A percentile compares a stretch with the other conserved stretches of the same genome.
These are phyloP conservation scores for Sternotherus odoratus DNA, from an alignment of 2,797 vertebrate species.

Conservation along the genomic window DNA sequence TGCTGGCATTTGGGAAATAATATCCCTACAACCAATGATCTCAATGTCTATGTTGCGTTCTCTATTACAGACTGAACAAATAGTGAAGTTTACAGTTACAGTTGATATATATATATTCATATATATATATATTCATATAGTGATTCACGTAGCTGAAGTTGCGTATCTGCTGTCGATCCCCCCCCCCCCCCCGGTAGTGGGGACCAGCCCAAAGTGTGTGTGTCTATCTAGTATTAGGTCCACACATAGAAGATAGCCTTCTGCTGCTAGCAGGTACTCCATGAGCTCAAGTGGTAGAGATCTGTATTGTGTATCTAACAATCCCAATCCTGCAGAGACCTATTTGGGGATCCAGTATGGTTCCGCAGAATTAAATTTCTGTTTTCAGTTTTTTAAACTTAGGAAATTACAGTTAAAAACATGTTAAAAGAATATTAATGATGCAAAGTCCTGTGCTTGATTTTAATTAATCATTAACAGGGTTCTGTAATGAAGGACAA, in stretches of 20 bases:
- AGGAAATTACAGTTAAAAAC: neutral
- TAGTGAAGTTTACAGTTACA: neutral
- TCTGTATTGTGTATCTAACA: neutral
- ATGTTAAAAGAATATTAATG: neutral
- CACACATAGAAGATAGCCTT: neutral
- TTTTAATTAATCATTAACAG: no score
- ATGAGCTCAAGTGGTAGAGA: neutral
- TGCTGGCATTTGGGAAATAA: neutral
- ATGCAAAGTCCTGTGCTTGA: neutral
- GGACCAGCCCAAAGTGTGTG: no score
- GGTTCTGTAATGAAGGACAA: no score
- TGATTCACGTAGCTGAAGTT: no score
- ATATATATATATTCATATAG: no score
- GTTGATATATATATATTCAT: no score
- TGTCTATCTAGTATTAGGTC: neutral
- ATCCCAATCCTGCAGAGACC: neutral
- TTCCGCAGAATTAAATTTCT: neutral
- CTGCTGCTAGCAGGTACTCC: neutral
- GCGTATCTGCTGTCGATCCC: no score
- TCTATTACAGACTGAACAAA: no score
- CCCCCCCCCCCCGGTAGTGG: no score
- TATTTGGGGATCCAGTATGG: neutral
- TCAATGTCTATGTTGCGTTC: neutral
- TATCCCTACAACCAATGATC: neutral
- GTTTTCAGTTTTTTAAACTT: no score